These are phyloP conservation scores for Yasuhikotakia modesta DNA, from an alignment of 2,797 vertebrate genomes.

Conservation along the genomic window DNA sequence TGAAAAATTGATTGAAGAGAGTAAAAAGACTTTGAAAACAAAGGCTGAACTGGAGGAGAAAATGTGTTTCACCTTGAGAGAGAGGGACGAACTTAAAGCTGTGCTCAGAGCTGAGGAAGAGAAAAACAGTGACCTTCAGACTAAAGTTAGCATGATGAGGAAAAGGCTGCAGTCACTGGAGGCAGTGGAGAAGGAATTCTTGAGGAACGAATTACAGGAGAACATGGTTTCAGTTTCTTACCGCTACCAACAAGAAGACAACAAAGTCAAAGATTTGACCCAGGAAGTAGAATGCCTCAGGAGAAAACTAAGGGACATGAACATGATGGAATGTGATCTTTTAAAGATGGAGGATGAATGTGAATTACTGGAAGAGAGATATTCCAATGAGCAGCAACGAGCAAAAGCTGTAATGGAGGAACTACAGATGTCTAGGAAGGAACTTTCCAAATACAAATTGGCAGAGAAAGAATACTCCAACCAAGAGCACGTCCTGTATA, in stretches of 20 bases:
- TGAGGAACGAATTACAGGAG: conserved; percentile 88
- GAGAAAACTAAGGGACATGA: conserved; percentile 91
- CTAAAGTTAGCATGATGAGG: conserved; percentile 88
- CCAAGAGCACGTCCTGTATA: conserved; percentile 89
- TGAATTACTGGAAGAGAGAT: conserved; percentile 88
- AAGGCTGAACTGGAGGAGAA: conserved; percentile 94
- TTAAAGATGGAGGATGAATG: conserved; percentile 89
- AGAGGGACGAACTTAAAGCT: conserved; percentile 88
- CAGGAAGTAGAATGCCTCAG: conserved; percentile 92
- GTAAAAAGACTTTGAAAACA: conserved; percentile 88
- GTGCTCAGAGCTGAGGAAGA: conserved; percentile 89
- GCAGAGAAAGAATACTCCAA: conserved; percentile 90
- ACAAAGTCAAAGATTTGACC: conserved; percentile 93
- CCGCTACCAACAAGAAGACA: conserved; percentile 90
- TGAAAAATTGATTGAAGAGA: conserved; percentile 95
- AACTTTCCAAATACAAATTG: conserved; percentile 89
- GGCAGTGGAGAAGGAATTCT: conserved; percentile 85
- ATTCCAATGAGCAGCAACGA: conserved; percentile 83
- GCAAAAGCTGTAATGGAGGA: conserved; percentile 86
- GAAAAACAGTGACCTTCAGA: conserved; percentile 87
- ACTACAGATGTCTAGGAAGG: conserved; percentile 85
- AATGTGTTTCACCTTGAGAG: conserved; percentile 84
- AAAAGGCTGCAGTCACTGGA: conserved; percentile 92
- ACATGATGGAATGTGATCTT: conserved; percentile 87
- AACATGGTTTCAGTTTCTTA: conserved; percentile 73